A percentile compares a stretch with the other conserved stretches of the same genome.
These are phyloP conservation scores for Drosophila athabasca DNA, from an alignment of 1,140 invertebrate species.

Conservation along the genomic window DNA sequence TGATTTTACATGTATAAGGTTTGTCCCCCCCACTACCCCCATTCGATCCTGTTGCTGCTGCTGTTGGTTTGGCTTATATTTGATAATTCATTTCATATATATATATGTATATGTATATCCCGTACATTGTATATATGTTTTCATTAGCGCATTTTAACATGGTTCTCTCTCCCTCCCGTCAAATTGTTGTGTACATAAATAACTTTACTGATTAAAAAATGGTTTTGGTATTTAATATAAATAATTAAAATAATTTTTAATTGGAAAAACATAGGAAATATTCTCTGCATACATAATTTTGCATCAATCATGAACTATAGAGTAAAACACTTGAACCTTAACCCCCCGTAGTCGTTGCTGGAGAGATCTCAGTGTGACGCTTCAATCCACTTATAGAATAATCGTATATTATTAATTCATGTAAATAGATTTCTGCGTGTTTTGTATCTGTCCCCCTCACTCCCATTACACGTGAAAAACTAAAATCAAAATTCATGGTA, in stretches of 20 bases:
- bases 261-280: conserved; percentile 39
- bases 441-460: conserved; percentile 20
- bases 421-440: conserved; percentile 37
- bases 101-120: conserved; percentile 21
- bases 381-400: conserved; percentile 7
- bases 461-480: conserved; percentile 11
- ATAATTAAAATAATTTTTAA: conserved; percentile 38
- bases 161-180: conserved; percentile 9
- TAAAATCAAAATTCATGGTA: conserved; percentile 32
- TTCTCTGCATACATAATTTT: conserved; percentile 21
- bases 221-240: conserved; percentile 60
- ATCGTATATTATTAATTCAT: conserved; percentile 17
- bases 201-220: conserved; percentile 32
- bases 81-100: conserved; percentile 49
- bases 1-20: conserved; percentile 10
- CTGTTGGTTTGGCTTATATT: conserved; percentile 40
- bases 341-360: conserved; percentile 43
- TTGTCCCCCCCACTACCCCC: background rate
- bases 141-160: conserved; percentile 40
- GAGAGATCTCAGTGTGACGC: conserved; percentile 25
- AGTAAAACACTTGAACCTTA: conserved; percentile 33
- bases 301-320: conserved; percentile 24
- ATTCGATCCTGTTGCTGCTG: conserved; percentile 8
- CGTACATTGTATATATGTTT: conserved; percentile 13
- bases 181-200: conserved; percentile 14